Base-by-base conservation (phyloP, 2,888 invertebrate genomes). In the Phengaris alcon region DNA sequence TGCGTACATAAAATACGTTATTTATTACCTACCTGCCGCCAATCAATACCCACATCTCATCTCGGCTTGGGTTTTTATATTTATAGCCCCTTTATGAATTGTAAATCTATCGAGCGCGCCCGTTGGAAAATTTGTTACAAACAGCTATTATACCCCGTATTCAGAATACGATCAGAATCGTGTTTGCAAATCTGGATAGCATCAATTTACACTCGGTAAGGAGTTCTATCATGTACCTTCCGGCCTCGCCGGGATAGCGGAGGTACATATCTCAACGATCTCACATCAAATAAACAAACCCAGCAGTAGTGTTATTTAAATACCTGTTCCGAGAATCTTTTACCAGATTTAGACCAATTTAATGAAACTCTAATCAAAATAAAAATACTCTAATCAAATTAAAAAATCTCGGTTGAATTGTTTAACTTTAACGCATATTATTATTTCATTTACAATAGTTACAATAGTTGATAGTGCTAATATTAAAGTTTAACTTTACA, bases 201-300 rank as follows among this genome's bases (percentile, higher is more conserved):
- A 15, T 70, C 51, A 70, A 13, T 48, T 70, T 70, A 70, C 70
- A 70, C 51, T 70, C 70, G 51, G 48, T 3, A 15, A 70, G 48
- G 46, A 70, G 70, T 70, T 51, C 51, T 70, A 70, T 48, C 51
- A 22, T 64, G 9, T 64, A 22, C 64, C 51, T 51, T 70, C 70
- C 70, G 70, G 70, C 69, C 6, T 48, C 69, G 69, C 9, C 10
- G 46, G 12, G 51, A 70, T 15, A 51, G 70, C 70, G 51, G 70
- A 70, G 70, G 51, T 70, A 9, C 15, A 15, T 69, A 48, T 51
- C 70, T 48, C 10, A 68, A 48, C 48, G 22, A 48, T 51, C 44
- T 48, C 48, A 59, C 68, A 75, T 68, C 15, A 68, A 22, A 51
- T 70, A 51, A 70, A 70, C 51, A 70, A 51, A 70, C 48, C 70